Conservation (phyloP, 2,888 invertebrate species). For the Oscheius sp. region DNA sequence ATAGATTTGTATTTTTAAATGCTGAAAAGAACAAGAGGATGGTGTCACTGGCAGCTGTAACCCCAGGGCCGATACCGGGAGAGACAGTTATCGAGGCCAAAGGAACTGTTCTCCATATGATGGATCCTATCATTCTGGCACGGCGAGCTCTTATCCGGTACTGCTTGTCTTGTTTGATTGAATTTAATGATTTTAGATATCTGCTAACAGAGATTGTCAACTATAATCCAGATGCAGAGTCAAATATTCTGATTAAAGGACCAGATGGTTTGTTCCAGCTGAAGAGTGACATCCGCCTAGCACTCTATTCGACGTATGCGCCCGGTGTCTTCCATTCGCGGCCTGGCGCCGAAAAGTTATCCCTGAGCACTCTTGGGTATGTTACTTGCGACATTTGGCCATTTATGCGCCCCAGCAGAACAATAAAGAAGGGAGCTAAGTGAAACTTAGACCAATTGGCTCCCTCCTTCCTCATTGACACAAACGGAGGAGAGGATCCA, state of each 20-base stretch:
- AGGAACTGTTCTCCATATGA: constrained; percentile 41
- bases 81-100: constrained; percentile 26
- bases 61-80: neutral
- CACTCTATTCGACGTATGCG: constrained; percentile 42
- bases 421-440: constrained; percentile 1
- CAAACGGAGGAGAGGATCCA: constrained; percentile 29
- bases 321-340: constrained; percentile 32
- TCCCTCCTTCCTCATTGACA: neutral
- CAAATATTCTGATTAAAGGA: constrained; percentile 38
- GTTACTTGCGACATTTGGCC: constrained; percentile 19
- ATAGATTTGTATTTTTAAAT: constrained; percentile 53
- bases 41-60: constrained; percentile 24
- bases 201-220: constrained; percentile 35
- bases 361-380: constrained; percentile 22
- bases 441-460: constrained; percentile 31
- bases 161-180: neutral
- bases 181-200: constrained; percentile 20
- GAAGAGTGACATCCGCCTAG: constrained; percentile 37
- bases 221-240: neutral
- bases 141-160: constrained; percentile 41
- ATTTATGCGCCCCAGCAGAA: constrained; percentile 6
- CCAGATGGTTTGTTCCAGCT: constrained; percentile 38
- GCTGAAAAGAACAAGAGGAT: constrained; percentile 48
- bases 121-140: constrained; percentile 52
- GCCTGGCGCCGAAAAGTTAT: constrained; percentile 24